Evolutionary conservation across 2,797 vertebrate species (phyloP).

Genomic region (Tadarida brasiliensis): DNA sequence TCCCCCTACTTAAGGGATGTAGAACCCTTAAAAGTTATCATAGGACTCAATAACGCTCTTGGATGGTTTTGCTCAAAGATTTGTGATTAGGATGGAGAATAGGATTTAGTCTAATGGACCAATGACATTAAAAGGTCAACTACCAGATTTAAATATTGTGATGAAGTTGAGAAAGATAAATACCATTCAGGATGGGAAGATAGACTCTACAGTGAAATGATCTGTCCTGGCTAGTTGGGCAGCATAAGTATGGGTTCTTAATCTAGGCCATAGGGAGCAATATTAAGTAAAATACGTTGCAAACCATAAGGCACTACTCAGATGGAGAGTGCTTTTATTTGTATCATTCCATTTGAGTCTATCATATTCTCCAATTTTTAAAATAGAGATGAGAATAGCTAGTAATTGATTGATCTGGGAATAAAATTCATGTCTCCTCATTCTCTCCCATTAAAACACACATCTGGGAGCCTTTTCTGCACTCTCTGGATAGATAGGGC

Average conservation of each 20-base stretch:
- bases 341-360: neutral
- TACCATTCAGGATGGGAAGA: neutral
- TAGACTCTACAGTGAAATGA: neutral
- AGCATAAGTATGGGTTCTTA: neutral
- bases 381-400: neutral
- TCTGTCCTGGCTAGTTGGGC: neutral
- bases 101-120: neutral
- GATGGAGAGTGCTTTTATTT: neutral
- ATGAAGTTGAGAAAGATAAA: neutral
- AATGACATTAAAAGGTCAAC: neutral
- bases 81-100: neutral
- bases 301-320: neutral
- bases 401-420: neutral
- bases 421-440: constrained; percentile 1
- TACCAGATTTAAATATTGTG: constrained; percentile 9
- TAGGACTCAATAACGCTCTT: neutral
- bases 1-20: neutral
- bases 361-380: neutral
- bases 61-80: neutral
- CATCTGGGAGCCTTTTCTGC: neutral
- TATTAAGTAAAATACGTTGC: neutral
- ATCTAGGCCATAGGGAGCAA: neutral
- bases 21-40: neutral
- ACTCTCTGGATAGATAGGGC: neutral
- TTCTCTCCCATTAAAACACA: neutral